A percentile compares a stretch with the other conserved stretches of the same genome.
Conservation (phyloP, 2,888 invertebrate genomes). For the Agrotis clavis region DNA sequence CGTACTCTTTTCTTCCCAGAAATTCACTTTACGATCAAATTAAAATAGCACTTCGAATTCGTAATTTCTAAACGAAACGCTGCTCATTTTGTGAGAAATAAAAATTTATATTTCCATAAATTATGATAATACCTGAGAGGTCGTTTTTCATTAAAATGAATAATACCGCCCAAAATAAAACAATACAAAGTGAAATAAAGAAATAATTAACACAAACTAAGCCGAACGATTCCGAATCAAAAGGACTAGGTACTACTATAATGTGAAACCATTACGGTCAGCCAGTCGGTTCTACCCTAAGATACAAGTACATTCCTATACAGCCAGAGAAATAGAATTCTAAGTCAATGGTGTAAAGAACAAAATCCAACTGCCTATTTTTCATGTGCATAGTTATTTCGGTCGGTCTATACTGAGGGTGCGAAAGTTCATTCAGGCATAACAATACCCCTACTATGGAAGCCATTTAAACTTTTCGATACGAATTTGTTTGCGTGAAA, state of each 20-base stretch:
- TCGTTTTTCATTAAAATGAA: constrained; percentile 25
- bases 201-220: constrained; percentile 49
- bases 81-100: constrained; percentile 11
- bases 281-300: constrained; percentile 40
- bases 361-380: constrained; percentile 51
- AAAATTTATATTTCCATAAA: constrained; percentile 43
- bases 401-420: constrained; percentile 73
- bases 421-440: constrained; percentile 78
- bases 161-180: constrained; percentile 26
- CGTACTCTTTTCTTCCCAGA: neutral
- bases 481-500: constrained; percentile 63
- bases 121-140: constrained; percentile 43
- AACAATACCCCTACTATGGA: constrained; percentile 74
- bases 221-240: constrained; percentile 39
- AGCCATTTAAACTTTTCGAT: constrained; percentile 70
- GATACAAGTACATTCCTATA: constrained; percentile 26
- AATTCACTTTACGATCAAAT: neutral
- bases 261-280: constrained; percentile 61
- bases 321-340: constrained; percentile 32
- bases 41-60: constrained; percentile 31
- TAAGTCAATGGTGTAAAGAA: constrained; percentile 51
- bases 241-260: constrained; percentile 47
- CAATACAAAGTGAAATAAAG: constrained; percentile 15
- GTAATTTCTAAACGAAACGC: constrained; percentile 10
- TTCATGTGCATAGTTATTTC: constrained; percentile 72